Evolutionary conservation across 2,797 vertebrate genomes (phyloP), one percentile per base, ranked within the genome.

Genomic region (Pangasius krempfi): DNA sequence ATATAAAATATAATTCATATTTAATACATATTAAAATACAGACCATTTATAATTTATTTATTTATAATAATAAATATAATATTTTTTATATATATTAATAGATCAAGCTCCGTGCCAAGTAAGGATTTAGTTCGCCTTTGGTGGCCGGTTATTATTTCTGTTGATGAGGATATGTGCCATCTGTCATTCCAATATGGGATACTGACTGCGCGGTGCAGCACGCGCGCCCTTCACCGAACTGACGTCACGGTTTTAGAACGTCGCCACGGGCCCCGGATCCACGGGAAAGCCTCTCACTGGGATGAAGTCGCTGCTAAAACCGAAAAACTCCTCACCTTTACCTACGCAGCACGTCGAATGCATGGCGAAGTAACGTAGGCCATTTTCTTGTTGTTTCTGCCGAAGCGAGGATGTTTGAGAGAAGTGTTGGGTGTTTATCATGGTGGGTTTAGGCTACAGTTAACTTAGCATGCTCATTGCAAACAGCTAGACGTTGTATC

Each of bases 221-320:
- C 52, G 56, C 27, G 44, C 81, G 62, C 40, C 87, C 47, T 44
- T 78, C 87, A 87, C 87, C 68, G 86, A 75, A 50, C 50, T 90
- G 91, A 95, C 95, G 96, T 97, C 96, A 96, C 93, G 56, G 87
- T 8, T 66, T 68, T 92, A 93, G 95, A 93, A 94, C 89, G 94
- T 93, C 81, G 89, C 76, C 90, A 92, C 18, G 90, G 96, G 96
- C 96, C 96, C 40, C 33, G 73, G 73, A 79, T 79, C 18, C 27
- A 86, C 82, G 64, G 64, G n/a, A 37, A 52, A 70, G 47, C 54
- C 18, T 70, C 47, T 84, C 64, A 33, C 47, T 52, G 83, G 47
- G n/a, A 84, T 68, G 37, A 70, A 84, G n/a, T 70, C 64, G 82
- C 13, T 25, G 82, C n/a, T 50, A 0, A 84, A 68, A 22, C 27